Percentiles rank a stretch among this genome's conserved stretches.
Evolutionary conservation across 2,888 invertebrate species (phyloP).

Genomic region (Pogonocherus hispidulus): DNA sequence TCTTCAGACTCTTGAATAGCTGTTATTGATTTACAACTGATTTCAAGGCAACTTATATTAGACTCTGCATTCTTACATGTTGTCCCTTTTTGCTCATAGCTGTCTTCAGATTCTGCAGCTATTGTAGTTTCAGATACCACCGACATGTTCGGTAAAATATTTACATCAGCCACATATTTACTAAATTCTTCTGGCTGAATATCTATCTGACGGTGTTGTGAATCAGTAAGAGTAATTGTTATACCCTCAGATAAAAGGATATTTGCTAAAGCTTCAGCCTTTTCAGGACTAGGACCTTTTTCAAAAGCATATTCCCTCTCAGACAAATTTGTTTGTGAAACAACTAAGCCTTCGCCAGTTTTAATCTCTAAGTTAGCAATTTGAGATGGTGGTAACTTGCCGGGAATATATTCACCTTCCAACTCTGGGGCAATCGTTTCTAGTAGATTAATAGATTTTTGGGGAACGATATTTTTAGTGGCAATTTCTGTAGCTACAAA

Average conservation of each 20-base stretch:
- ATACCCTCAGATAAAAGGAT: slow-evolving; percentile 72
- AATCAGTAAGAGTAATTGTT: slow-evolving; percentile 74
- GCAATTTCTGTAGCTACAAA: slow-evolving; percentile 86
- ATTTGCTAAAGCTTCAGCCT: slow-evolving; percentile 70
- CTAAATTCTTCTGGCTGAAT: slow-evolving; percentile 67
- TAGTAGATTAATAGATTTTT: slow-evolving; percentile 77
- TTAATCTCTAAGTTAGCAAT: slow-evolving; percentile 74
- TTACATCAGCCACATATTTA: slow-evolving; percentile 73
- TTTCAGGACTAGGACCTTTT: slow-evolving; percentile 65
- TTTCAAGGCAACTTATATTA: slow-evolving; percentile 72
- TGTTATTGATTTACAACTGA: slow-evolving; percentile 73
- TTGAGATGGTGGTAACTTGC: slow-evolving; percentile 75
- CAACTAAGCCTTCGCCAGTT: slow-evolving; percentile 74
- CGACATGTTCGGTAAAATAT: slow-evolving; percentile 75
- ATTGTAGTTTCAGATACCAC: slow-evolving; percentile 73
- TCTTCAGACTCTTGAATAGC: slow-evolving; percentile 79
- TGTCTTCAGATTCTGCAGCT: slow-evolving; percentile 74
- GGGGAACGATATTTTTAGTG: slow-evolving; percentile 75
- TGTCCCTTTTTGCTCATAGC: slow-evolving; percentile 68
- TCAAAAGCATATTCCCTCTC: slow-evolving; percentile 77
- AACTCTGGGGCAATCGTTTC: slow-evolving; percentile 78
- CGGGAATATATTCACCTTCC: slow-evolving; percentile 75
- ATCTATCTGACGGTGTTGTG: slow-evolving; percentile 77
- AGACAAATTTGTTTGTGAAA: slow-evolving; percentile 72
- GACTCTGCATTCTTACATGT: slow-evolving; percentile 69